Conservation (phyloP, 2,888 invertebrate species). For the Orchesellides sinensis region DNA sequence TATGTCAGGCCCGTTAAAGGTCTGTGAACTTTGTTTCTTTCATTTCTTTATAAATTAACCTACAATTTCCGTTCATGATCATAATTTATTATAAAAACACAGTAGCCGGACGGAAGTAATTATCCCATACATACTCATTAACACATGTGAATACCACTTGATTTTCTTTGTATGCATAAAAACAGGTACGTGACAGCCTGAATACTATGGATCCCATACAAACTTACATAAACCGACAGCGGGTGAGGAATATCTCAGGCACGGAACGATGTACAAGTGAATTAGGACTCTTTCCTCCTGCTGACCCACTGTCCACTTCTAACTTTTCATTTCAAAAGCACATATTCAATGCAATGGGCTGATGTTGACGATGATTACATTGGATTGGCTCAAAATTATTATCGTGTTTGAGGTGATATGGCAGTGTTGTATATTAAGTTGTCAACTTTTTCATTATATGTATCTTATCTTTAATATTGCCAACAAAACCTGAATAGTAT, state of each 20-base stretch:
- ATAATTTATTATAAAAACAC: neutral
- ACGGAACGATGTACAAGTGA: constrained; percentile 60
- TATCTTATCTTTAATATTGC: no score
- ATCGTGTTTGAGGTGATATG: no score
- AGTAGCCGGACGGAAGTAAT: constrained; percentile 3
- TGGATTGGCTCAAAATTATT: no score
- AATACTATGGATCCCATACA: constrained; percentile 63
- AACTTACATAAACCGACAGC: constrained; percentile 48
- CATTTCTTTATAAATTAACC: neutral
- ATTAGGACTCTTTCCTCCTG: constrained; percentile 33
- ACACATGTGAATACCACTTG: neutral
- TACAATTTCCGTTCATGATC: neutral
- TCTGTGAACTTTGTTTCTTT: constrained; percentile 59
- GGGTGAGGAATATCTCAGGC: constrained; percentile 57
- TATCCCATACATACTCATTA: neutral
- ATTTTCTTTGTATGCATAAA: neutral
- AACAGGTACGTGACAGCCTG: constrained; percentile 63
- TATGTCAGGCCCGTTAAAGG: constrained; percentile 75
- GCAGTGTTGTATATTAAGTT: no score
- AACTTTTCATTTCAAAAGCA: constrained; percentile 38
- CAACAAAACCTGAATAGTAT: no score
- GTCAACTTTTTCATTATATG: no score
- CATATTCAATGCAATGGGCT: constrained; percentile 24
- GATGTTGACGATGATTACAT: no score
- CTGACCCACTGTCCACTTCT: constrained; percentile 35